Conservation (phyloP, 2,797 vertebrate genomes). For the Micrastur ruficollis region DNA sequence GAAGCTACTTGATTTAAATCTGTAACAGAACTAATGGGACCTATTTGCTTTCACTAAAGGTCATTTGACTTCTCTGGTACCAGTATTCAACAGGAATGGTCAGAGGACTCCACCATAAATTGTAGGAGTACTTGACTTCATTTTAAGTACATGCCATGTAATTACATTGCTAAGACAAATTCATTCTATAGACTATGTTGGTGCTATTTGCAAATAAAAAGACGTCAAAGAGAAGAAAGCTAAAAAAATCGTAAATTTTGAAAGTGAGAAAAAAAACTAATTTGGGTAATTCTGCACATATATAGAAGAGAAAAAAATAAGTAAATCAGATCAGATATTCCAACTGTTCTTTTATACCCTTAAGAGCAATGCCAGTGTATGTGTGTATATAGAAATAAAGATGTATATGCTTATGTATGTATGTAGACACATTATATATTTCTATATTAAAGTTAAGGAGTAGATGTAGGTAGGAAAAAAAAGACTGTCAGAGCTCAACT, state of each 20-base stretch:
- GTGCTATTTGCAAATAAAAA: neutral
- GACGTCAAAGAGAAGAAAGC: neutral
- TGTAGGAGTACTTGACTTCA: neutral
- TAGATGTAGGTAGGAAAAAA: neutral
- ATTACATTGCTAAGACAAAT: neutral
- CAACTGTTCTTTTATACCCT: neutral
- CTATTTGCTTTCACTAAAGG: neutral
- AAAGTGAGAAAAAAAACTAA: neutral
- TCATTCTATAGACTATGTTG: neutral
- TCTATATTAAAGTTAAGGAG: neutral
- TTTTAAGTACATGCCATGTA: neutral
- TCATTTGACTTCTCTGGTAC: neutral
- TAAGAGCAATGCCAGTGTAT: neutral
- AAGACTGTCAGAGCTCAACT: neutral
- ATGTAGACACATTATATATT: neutral
- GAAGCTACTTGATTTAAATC: constrained; percentile 1
- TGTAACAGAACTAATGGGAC: neutral
- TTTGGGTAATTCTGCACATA: neutral
- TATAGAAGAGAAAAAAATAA: neutral
- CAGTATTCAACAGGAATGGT: neutral
- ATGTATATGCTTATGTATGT: neutral
- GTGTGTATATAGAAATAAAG: neutral
- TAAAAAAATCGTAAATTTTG: neutral
- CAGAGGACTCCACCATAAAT: neutral
- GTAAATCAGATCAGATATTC: neutral